Evolutionary conservation across 2,797 vertebrate genomes (phyloP).

Genomic region (Macropodus opercularis): DNA sequence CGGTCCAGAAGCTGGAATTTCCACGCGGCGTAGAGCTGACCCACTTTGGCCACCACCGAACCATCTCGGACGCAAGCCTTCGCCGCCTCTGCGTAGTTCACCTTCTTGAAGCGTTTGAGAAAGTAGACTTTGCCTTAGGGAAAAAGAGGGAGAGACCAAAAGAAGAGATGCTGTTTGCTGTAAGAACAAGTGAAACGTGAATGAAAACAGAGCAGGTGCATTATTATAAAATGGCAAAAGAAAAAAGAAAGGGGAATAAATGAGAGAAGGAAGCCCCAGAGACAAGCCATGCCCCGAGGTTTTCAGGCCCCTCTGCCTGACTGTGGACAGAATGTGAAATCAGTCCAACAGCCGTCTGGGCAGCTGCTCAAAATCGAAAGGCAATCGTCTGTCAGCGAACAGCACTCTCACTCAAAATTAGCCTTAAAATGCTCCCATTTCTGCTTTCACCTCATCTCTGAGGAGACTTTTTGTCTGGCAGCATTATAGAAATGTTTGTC

Average conservation of each 20-base stretch:
- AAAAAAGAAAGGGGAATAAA: constrained; percentile 17
- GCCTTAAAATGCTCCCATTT: constrained; percentile 57
- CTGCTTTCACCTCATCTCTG: constrained; percentile 50
- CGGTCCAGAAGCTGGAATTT: constrained; percentile 93
- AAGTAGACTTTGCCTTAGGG: constrained; percentile 91
- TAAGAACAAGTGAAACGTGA: constrained; percentile 37
- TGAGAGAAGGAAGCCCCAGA: constrained; percentile 39
- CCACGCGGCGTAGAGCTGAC: constrained; percentile 95
- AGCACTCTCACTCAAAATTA: constrained; percentile 46
- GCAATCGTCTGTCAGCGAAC: constrained; percentile 27
- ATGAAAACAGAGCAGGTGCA: constrained; percentile 25
- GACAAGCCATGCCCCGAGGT: constrained; percentile 44
- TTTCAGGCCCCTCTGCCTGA: constrained; percentile 31
- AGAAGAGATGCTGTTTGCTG: constrained; percentile 26
- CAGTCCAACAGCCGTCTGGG: constrained; percentile 42
- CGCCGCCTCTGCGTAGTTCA: constrained; percentile 87
- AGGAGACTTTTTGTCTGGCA: constrained; percentile 18
- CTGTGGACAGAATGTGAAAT: constrained; percentile 67
- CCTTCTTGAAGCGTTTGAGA: constrained; percentile 92
- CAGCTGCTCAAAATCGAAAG: constrained; percentile 52
- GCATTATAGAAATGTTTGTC: constrained; percentile 43
- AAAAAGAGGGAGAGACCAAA: neutral
- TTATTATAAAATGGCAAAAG: constrained; percentile 37
- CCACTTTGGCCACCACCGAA: constrained; percentile 88
- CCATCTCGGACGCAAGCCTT: constrained; percentile 88